Conservation (phyloP, 2,113 vertebrate species). For the Connochaetes taurinus region DNA sequence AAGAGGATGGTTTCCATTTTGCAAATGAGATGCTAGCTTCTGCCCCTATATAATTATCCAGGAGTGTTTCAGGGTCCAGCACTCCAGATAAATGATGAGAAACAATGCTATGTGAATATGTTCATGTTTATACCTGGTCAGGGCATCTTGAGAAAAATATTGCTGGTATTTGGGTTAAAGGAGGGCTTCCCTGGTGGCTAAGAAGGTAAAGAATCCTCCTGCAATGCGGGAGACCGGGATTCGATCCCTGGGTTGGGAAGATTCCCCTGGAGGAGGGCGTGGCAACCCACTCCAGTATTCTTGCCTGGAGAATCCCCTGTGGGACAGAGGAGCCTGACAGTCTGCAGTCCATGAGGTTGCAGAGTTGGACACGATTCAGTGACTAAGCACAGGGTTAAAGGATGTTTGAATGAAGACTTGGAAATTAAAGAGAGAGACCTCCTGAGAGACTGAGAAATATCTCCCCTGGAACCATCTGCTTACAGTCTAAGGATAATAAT, state of each 20-base stretch:
- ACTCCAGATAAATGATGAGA: not conserved
- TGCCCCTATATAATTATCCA: not conserved
- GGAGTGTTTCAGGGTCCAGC: not conserved
- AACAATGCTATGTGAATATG: not conserved
- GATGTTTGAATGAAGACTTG: not conserved
- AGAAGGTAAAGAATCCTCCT: not conserved
- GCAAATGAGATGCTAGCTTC: not conserved
- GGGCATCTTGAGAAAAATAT: not conserved
- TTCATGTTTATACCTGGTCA: not conserved
- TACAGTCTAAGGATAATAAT: not conserved
- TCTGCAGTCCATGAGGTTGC: not conserved
- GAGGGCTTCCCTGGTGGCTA: not conserved
- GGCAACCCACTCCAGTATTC: not conserved
- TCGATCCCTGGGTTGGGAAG: not conserved
- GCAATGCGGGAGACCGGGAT: not conserved
- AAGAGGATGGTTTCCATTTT: not conserved
- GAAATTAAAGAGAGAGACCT: not conserved
- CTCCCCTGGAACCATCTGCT: not conserved
- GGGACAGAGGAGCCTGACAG: not conserved
- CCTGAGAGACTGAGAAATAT: not conserved
- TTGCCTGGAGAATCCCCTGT: not conserved
- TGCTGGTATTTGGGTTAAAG: not conserved
- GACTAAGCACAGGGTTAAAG: not conserved
- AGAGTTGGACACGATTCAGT: accelerated
- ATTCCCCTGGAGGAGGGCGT: not conserved